Base-by-base conservation (phyloP, 2,888 invertebrate species). In the Icerya purchasi region DNA sequence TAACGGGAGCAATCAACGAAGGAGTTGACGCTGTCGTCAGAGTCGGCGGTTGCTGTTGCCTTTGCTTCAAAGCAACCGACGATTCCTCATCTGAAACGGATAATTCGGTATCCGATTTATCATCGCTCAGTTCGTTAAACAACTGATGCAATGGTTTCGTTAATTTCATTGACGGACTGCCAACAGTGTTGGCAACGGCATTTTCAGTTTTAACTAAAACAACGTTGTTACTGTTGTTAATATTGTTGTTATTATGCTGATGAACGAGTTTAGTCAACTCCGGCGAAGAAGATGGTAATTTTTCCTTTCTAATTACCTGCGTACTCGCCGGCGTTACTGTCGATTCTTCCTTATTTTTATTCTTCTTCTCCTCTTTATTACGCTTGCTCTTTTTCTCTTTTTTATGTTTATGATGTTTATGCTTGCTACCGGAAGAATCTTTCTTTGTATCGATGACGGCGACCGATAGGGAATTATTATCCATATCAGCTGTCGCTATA, bases 371-470 rank as follows among this genome's bases (percentile, higher is more conserved):
- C 25, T 60, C 60, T 53, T 60, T 60, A 24, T 60, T 53, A 22
- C 60, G 60, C 56, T 60, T 60, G 20, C 56, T 22, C 19, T 55
- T 56, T 56, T 60, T 60, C 23, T 60, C 56, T 49, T 60, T 56
- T 36, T 60, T 60, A 51, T 56, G 60, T 24, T 60, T 60, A 56
- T 60, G 60, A 24, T 59, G 59, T 53, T 56, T 60, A 36, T 60
- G 60, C n/a, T n/a, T n/a, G n/a, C n/a, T n/a, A n/a, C n/a, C n/a
- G n/a, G n/a, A n/a, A n/a, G n/a, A n/a, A n/a, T n/a, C n/a, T n/a
- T n/a, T n/a, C n/a, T n/a, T n/a, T n/a, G n/a, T n/a, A n/a, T n/a
- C n/a, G n/a, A n/a, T n/a, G n/a, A n/a, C n/a, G n/a, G n/a, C n/a
- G n/a, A n/a, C n/a, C n/a, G n/a, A n/a, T n/a, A n/a, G n/a, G n/a